These are phyloP conservation scores for Molossus alvarezi DNA, from an alignment of 2,797 vertebrate species.

Conservation along the genomic window DNA sequence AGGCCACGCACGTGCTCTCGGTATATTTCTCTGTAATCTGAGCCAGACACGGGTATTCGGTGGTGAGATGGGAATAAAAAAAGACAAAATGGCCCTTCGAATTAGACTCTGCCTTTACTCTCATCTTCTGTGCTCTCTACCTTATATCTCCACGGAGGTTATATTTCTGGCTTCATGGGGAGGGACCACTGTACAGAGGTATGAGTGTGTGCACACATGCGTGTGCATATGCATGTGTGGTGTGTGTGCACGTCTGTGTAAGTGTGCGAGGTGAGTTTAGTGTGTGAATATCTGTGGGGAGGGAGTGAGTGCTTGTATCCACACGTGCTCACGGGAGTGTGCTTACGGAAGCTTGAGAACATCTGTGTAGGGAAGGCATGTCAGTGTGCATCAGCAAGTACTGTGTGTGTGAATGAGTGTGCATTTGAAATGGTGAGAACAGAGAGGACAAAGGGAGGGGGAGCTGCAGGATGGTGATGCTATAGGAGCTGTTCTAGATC, in stretches of 20 bases:
- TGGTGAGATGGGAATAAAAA: background rate
- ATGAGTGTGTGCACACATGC: fast-evolving
- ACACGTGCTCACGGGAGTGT: background rate
- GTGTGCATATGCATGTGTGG: background rate
- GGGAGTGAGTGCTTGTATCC: background rate
- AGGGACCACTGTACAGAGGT: background rate
- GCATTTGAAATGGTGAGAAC: background rate
- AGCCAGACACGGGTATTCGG: slow-evolving; percentile 17
- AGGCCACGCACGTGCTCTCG: slow-evolving; percentile 16
- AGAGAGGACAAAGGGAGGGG: background rate
- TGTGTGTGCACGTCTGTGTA: background rate
- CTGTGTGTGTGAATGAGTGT: background rate
- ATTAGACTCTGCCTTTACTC: background rate
- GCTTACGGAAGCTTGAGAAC: background rate
- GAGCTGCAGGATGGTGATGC: background rate
- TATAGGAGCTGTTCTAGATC: background rate
- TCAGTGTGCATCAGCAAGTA: background rate
- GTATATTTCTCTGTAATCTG: slow-evolving; percentile 80
- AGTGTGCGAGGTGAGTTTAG: background rate
- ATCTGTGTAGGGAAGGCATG: background rate
- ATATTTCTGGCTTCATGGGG: background rate
- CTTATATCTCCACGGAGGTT: background rate
- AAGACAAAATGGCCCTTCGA: background rate
- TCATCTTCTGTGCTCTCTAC: background rate
- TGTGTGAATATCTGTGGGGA: background rate